A percentile compares a stretch with the other conserved stretches of the same genome.
phyloP scores from a whole-genome alignment of 2,797 vertebrate genomes.

The Hipposideros larvatus region DNA sequence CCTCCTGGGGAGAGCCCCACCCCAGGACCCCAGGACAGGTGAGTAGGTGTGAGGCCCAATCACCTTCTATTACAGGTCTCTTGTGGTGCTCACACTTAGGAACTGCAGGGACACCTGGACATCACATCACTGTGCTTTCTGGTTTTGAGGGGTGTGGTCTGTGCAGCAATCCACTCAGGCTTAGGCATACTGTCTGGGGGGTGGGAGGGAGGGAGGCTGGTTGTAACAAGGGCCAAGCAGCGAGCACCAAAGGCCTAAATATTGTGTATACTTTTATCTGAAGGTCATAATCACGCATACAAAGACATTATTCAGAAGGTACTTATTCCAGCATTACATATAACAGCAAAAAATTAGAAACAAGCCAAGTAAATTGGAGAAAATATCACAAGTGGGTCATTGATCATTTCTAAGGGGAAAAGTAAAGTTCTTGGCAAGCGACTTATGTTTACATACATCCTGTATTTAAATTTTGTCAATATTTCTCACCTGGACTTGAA shows the following conservation, averaged over 20 bases:
- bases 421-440: background rate
- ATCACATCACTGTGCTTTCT: background rate
- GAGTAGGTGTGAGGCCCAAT: background rate
- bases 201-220: no score
- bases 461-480: constrained; percentile 18
- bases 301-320: background rate
- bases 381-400: constrained; percentile 9
- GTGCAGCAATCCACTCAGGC: background rate
- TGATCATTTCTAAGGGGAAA: background rate
- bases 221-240: background rate
- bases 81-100: background rate
- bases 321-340: background rate
- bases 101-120: background rate
- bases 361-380: background rate
- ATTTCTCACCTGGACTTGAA: background rate
- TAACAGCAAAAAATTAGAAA: background rate
- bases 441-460: background rate
- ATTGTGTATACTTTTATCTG: background rate
- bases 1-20: background rate
- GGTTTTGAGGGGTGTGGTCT: background rate
- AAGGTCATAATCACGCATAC: background rate
- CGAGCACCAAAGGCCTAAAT: background rate
- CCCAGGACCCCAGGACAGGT: background rate
- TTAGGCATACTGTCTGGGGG: background rate
- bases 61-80: background rate